Percentiles rank a stretch among this genome's conserved stretches.
phyloP scores from a whole-genome alignment of 2,797 vertebrate genomes.

The Falco novaeseelandiae region DNA sequence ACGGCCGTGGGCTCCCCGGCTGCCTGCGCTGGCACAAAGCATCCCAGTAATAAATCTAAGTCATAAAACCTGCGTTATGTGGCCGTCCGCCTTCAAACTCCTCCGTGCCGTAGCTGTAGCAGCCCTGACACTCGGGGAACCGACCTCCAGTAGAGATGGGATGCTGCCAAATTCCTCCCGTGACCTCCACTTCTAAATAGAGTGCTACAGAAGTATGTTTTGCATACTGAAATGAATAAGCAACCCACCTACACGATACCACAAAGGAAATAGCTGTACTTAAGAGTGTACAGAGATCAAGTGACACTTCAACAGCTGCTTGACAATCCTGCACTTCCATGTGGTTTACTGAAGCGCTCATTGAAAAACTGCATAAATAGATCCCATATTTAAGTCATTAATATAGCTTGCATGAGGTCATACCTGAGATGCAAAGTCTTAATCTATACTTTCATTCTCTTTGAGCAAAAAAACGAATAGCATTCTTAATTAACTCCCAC shows the following conservation, averaged over 20 bases:
- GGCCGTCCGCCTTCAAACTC: background rate
- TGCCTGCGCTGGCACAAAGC: background rate
- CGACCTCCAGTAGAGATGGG: background rate
- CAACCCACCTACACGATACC: accelerated
- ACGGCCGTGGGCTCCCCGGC: background rate
- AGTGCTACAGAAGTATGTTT: accelerated
- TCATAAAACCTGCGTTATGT: background rate
- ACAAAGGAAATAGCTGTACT: accelerated
- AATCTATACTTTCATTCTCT: background rate
- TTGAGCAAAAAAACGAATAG: background rate
- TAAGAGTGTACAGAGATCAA: too few species aligned
- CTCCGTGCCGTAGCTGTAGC: background rate
- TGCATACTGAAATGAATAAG: accelerated
- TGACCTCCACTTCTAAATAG: accelerated
- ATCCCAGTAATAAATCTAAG: too few species aligned
- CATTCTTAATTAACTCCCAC: background rate
- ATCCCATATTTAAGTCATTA: background rate
- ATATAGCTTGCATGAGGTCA: accelerated
- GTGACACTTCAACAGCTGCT: background rate
- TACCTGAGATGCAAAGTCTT: background rate
- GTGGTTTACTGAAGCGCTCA: background rate
- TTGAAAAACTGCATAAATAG: background rate
- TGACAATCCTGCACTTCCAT: accelerated
- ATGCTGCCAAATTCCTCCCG: background rate
- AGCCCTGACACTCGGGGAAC: background rate